These are phyloP conservation scores for Lycocerus yunnanus DNA, from an alignment of 2,888 invertebrate species.

Conservation along the genomic window DNA sequence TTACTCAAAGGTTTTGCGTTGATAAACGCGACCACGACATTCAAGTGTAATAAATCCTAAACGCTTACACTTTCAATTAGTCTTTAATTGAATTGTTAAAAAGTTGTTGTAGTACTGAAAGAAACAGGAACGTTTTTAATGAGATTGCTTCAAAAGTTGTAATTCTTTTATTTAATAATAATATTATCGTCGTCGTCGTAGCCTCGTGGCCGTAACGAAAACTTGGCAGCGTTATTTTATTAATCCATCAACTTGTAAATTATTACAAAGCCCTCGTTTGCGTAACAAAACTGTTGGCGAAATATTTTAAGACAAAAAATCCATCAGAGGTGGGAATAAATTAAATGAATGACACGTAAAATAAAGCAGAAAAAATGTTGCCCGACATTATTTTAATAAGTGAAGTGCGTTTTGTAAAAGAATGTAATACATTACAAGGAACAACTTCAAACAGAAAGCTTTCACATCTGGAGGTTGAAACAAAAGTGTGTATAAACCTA, in stretches of 20 bases:
- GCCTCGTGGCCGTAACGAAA: background rate
- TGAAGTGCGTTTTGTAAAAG: background rate
- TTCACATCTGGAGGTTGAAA: background rate
- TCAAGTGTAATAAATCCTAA: background rate
- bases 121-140: background rate
- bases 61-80: background rate
- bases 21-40: background rate
- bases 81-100: background rate
- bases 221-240: background rate
- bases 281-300: background rate
- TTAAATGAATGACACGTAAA: background rate
- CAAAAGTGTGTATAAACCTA: background rate
- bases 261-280: background rate
- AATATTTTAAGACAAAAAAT: background rate
- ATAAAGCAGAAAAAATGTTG: background rate
- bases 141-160: background rate
- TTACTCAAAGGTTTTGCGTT: background rate
- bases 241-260: background rate
- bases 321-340: background rate
- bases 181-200: too few species aligned
- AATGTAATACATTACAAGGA: background rate
- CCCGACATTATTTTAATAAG: background rate
- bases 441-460: background rate
- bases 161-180: background rate
- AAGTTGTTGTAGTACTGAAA: background rate